A percentile compares a stretch with the other conserved stretches of the same genome.
Evolutionary conservation across 2,797 vertebrate species (phyloP).

Genomic region (Sebastes taczanowskii): DNA sequence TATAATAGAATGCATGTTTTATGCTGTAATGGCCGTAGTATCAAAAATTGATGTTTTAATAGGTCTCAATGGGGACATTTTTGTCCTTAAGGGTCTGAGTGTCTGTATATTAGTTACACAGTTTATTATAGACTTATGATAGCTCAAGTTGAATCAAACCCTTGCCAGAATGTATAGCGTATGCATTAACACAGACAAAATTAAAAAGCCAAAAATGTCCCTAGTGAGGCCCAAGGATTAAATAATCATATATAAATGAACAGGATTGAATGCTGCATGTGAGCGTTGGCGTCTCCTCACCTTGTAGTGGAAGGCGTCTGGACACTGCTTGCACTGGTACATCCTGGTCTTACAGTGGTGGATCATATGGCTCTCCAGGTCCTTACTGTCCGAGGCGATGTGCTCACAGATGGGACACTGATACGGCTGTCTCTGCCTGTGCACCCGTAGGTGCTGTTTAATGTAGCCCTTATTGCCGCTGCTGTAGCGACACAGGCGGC

Average conservation of each 20-base stretch:
- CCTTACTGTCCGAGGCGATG: slow-evolving; percentile 89
- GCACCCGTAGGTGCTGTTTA: slow-evolving; percentile 96
- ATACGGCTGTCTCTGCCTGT: slow-evolving; percentile 92
- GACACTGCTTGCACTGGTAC: slow-evolving; percentile 93
- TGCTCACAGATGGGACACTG: slow-evolving; percentile 98
- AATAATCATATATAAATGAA: neutral
- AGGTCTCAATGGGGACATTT: too few relatives aligned
- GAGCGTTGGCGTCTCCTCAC: slow-evolving; percentile 65
- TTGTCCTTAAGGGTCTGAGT: too few relatives aligned
- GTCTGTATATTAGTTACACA: too few relatives aligned
- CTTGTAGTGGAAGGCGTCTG: slow-evolving; percentile 94
- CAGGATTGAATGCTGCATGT: neutral
- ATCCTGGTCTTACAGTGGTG: slow-evolving; percentile 94
- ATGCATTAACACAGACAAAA: too few relatives aligned
- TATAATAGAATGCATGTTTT: too few relatives aligned
- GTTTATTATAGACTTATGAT: too few relatives aligned
- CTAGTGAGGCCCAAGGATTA: too few relatives aligned
- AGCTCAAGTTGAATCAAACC: too few relatives aligned
- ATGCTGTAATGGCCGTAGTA: too few relatives aligned
- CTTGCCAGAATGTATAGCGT: too few relatives aligned
- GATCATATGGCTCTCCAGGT: slow-evolving; percentile 96
- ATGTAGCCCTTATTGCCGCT: slow-evolving; percentile 97
- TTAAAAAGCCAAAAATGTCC: too few relatives aligned
- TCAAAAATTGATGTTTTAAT: too few relatives aligned
- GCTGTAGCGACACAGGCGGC: slow-evolving; percentile 93